Conservation (phyloP, 2,113 vertebrate genomes). For the Desmodus rotundus region DNA sequence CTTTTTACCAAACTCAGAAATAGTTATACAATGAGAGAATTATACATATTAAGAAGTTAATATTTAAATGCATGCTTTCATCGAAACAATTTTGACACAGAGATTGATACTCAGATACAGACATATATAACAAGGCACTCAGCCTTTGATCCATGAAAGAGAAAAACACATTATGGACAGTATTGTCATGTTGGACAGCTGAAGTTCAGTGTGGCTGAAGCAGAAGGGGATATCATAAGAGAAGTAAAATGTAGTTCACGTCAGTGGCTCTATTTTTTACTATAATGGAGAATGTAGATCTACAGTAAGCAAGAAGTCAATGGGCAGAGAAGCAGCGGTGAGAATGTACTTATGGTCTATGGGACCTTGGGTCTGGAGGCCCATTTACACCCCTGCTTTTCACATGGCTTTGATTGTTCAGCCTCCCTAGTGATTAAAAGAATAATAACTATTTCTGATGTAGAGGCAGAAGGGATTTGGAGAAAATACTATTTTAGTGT, state of each 20-base stretch:
- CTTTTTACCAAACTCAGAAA: neutral
- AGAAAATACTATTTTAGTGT: constrained; percentile 26
- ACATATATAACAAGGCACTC: neutral
- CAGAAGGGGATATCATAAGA: neutral
- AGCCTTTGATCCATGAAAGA: neutral
- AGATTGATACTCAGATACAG: neutral
- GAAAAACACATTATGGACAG: neutral
- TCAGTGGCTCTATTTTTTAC: neutral
- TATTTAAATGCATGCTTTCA: neutral
- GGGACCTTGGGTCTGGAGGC: neutral
- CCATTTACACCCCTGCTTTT: neutral
- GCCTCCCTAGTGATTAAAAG: neutral
- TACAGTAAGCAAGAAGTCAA: neutral
- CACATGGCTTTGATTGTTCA: neutral
- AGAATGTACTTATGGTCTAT: neutral
- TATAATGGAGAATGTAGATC: neutral
- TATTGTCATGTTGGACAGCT: neutral
- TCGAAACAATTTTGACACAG: neutral
- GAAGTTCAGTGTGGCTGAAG: neutral
- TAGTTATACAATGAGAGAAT: neutral
- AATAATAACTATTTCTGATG: neutral
- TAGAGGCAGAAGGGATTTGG: neutral
- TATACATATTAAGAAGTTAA: neutral
- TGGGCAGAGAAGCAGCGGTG: neutral
- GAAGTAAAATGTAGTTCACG: neutral